These are phyloP conservation scores for Xanthostigma xanthostigma DNA, from an alignment of 2,888 invertebrate genomes.

Conservation along the genomic window DNA sequence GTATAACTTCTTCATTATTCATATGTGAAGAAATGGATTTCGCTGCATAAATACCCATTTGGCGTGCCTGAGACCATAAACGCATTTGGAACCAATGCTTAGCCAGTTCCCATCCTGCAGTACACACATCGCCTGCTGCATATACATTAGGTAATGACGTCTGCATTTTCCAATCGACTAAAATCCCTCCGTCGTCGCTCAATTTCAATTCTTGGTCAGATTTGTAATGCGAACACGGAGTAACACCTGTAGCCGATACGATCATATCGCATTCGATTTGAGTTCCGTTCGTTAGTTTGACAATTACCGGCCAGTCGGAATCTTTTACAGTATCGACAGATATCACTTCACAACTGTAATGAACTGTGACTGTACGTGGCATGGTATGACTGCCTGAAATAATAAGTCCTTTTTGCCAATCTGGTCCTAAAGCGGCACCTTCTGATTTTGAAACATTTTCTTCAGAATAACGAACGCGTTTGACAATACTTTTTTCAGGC, in stretches of 20 bases:
- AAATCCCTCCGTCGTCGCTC: conserved; percentile 65
- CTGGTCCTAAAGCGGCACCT: conserved; percentile 92
- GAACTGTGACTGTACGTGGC: conserved; percentile 38
- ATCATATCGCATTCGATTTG: conserved; percentile 72
- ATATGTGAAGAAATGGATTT: conserved; percentile 64
- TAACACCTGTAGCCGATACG: conserved; percentile 91
- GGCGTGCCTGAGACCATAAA: conserved; percentile 94
- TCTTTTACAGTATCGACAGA: conserved; percentile 21
- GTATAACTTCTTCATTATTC: conserved; percentile 47
- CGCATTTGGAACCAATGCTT: conserved; percentile 89
- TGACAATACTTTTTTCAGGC: conserved; percentile 25
- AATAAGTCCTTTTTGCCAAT: conserved; percentile 73
- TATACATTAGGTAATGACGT: conserved; percentile 65
- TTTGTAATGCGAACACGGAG: conserved; percentile 44
- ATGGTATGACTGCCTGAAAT: conserved; percentile 30
- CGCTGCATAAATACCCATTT: conserved; percentile 92
- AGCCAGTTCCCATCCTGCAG: conserved; percentile 60
- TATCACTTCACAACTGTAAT: conserved; percentile 42
- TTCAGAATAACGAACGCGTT: conserved; percentile 54
- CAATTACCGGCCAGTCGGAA: conserved; percentile 50
- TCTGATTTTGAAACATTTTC: conserved; percentile 36
- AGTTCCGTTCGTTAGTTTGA: conserved; percentile 57
- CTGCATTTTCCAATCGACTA: conserved; percentile 73
- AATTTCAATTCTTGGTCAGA: conserved; percentile 36
- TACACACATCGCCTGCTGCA: conserved; percentile 93